Base-by-base conservation (phyloP, 2,797 vertebrate genomes). In the Rhinichthys osculus region DNA sequence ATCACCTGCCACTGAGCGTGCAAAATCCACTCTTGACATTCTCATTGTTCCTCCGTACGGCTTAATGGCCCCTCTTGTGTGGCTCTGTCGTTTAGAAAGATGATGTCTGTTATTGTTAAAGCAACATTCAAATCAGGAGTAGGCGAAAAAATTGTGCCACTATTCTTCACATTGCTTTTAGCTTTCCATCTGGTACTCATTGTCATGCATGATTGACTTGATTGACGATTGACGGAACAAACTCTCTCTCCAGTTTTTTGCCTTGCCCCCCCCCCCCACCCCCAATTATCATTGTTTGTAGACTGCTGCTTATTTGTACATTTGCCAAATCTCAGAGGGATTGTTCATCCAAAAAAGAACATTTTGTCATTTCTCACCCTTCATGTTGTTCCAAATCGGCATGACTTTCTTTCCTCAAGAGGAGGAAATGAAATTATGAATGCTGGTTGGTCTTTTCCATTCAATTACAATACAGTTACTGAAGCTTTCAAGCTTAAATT, bases 21-120 rank as follows among this genome's bases (percentile, higher is more conserved):
- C 83, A 81, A 88, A 80, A 90, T 92, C 89, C 80, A 89, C 89
- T 87, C 16, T 85, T 86, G 92, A 89, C 89, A 87, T 87, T 82
- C 83, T 90, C 90, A 88, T 93, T 93, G 90, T 92, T 87, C 92
- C 90, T 86, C 85, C 74, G 81, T 91, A 78, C 85, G 81, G 77
- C 81, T 57, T 92, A 89, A 92, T 92, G 86, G 88, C 84, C 86
- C 64, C 77, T 50, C 86, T 84, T 84, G 52, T 82, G 85, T 82
- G 85, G 78, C 81, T 82, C 40, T 92, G 92, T 91, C 88, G 82
- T 88, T 91, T 90, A 90, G 90, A 86, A 91, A 90, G 84, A 90
- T 89, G 84, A 90, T 89, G 92, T 27, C 86, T 88, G 91, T 90
- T 91, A 90, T 52, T 78, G 89, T 90, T 67, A 62, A 38, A 66